A percentile compares a stretch with the other conserved stretches of the same genome.
phyloP scores from a whole-genome alignment of 2,888 invertebrate genomes.

The Phortica magna region DNA sequence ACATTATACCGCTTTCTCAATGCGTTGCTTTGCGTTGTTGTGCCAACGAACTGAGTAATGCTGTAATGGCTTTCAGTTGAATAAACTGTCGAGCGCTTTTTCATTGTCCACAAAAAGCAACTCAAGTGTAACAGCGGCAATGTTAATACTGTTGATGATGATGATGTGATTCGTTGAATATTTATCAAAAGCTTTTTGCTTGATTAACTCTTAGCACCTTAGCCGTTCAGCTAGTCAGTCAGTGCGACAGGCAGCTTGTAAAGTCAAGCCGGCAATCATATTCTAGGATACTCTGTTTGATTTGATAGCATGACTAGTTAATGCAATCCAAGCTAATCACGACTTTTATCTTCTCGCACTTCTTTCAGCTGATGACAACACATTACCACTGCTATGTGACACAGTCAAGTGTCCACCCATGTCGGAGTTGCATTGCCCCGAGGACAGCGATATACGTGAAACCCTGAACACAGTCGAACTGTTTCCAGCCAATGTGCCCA shows the following conservation, averaged over 20 bases:
- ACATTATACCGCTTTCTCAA: background rate
- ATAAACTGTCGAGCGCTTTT: background rate
- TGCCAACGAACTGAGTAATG: background rate
- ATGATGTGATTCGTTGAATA: slow-evolving; percentile 10
- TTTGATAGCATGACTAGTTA: background rate
- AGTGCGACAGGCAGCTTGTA: background rate
- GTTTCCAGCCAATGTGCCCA: slow-evolving; percentile 48
- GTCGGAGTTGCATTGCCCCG: slow-evolving; percentile 71
- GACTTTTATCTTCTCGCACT: slow-evolving; percentile 29
- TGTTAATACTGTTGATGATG: slow-evolving; percentile 16
- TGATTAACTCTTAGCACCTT: slow-evolving; percentile 36
- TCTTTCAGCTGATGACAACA: slow-evolving; percentile 61
- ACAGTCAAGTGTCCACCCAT: slow-evolving; percentile 72
- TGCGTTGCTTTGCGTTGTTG: background rate
- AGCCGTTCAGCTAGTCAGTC: background rate
- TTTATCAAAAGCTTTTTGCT: slow-evolving; percentile 42
- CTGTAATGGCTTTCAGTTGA: slow-evolving; percentile 15
- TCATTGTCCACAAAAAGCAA: slow-evolving; percentile 15
- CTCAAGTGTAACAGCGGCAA: slow-evolving; percentile 6
- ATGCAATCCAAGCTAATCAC: slow-evolving; percentile 3
- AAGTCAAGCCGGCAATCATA: background rate
- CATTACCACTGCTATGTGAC: slow-evolving; percentile 67
- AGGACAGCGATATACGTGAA: slow-evolving; percentile 72
- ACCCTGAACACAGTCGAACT: slow-evolving; percentile 58
- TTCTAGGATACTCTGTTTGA: background rate